Percentiles rank a stretch among this genome's conserved stretches.
Conservation (phyloP, 2,888 invertebrate species). For the Heteromurus nitidus region DNA sequence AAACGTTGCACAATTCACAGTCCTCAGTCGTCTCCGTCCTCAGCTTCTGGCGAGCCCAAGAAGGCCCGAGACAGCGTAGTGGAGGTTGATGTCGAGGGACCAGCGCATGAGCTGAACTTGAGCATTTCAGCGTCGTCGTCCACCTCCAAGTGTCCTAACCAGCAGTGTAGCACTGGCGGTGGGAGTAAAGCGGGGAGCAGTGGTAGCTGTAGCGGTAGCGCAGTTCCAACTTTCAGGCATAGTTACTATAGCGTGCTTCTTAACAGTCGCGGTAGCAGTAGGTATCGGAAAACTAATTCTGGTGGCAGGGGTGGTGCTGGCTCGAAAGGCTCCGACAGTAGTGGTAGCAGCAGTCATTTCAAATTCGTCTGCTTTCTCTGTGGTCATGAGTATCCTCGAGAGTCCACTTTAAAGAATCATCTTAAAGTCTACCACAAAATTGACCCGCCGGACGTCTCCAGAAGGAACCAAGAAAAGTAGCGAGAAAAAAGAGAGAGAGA, state of each 20-base stretch:
- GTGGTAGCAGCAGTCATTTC: slow-evolving; percentile 64
- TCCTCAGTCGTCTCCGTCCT: slow-evolving; percentile 33
- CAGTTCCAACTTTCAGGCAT: slow-evolving; percentile 39
- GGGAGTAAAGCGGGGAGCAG: slow-evolving; percentile 19
- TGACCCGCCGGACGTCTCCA: slow-evolving; percentile 64
- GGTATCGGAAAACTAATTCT: slow-evolving; percentile 51
- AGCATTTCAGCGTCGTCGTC: slow-evolving; percentile 48
- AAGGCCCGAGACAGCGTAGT: slow-evolving; percentile 40
- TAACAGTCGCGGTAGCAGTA: slow-evolving; percentile 54
- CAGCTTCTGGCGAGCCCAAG: slow-evolving; percentile 22
- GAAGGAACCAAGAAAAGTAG: slow-evolving; percentile 47
- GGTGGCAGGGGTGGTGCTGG: slow-evolving; percentile 56
- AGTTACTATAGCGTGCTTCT: slow-evolving; percentile 57
- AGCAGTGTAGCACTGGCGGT: slow-evolving; percentile 21
- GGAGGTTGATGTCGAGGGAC: slow-evolving; percentile 52
- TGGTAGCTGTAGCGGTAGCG: slow-evolving; percentile 39
- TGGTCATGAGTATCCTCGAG: slow-evolving; percentile 73
- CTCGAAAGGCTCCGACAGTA: slow-evolving; percentile 53
- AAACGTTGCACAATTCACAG: slow-evolving; percentile 52
- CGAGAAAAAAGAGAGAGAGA: too few species aligned
- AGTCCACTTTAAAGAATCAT: slow-evolving; percentile 73
- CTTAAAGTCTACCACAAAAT: slow-evolving; percentile 73
- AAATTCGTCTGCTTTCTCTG: slow-evolving; percentile 73
- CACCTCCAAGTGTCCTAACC: slow-evolving; percentile 46
- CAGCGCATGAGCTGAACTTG: slow-evolving; percentile 53